A percentile compares a stretch with the other conserved stretches of the same genome.
These are phyloP conservation scores for Furcula furcula DNA, from an alignment of 2,888 invertebrate genomes.

Conservation along the genomic window DNA sequence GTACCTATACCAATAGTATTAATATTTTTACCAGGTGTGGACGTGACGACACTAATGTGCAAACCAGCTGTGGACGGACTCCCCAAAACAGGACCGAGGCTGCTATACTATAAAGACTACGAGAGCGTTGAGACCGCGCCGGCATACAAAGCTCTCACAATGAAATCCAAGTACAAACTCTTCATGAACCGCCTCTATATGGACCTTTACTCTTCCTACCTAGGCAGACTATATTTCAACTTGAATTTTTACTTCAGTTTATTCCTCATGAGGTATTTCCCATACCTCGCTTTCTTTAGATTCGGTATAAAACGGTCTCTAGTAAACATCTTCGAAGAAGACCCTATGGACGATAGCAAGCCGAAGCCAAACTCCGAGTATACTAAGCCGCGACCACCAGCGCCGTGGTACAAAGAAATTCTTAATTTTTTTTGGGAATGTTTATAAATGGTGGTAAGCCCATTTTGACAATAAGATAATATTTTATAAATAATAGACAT, in stretches of 20 bases:
- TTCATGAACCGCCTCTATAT: conserved; percentile 33
- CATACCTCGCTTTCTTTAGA: conserved; percentile 85
- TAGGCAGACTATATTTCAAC: conserved; percentile 84
- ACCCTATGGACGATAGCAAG: conserved; percentile 50
- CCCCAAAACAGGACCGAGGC: conserved; percentile 36
- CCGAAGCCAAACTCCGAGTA: conserved; percentile 61
- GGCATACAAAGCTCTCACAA: conserved; percentile 60
- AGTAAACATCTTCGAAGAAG: conserved; percentile 80
- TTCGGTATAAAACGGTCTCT: conserved; percentile 84
- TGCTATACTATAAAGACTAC: conserved; percentile 65
- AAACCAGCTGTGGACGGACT: conserved; percentile 49
- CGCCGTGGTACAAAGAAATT: conserved; percentile 46
- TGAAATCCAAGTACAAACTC: conserved; percentile 49
- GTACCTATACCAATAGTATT: too few relatives aligned
- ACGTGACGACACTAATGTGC: conserved; percentile 39
- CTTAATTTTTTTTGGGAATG: conserved; percentile 44
- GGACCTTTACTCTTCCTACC: conserved; percentile 58
- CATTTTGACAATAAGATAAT: too few relatives aligned
- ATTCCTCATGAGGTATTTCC: conserved; percentile 84
- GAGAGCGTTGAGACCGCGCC: conserved; percentile 61
- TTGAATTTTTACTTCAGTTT: conserved; percentile 80
- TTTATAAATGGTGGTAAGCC: neutral
- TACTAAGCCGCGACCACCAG: conserved; percentile 31
- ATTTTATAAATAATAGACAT: too few relatives aligned
- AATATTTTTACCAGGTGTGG: conserved; percentile 48